These are phyloP conservation scores for Amphipyra berbera DNA, from an alignment of 2,888 invertebrate species.

Conservation along the genomic window DNA sequence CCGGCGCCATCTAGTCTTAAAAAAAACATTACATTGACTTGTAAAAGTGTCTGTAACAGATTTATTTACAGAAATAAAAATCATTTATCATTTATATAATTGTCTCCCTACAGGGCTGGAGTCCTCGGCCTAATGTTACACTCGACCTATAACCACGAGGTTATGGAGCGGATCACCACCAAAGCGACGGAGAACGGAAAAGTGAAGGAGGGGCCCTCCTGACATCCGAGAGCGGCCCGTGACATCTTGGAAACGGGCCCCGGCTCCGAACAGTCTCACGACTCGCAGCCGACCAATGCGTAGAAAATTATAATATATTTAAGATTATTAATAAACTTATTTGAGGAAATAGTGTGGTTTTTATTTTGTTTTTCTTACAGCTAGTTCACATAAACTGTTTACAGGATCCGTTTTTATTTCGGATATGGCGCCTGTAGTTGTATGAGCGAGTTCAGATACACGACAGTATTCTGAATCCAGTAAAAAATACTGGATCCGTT, in stretches of 20 bases:
- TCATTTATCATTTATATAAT: background rate
- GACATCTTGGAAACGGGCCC: conserved; percentile 14
- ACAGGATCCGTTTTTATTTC: too few species aligned
- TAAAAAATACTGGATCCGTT: too few species aligned
- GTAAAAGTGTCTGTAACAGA: too few species aligned
- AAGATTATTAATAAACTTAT: conserved; percentile 43
- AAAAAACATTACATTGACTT: too few species aligned
- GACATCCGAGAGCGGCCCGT: conserved; percentile 62
- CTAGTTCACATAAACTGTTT: too few species aligned
- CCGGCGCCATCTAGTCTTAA: too few species aligned
- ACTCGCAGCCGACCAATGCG: conserved; percentile 18
- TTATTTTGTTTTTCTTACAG: background rate
- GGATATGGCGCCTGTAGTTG: too few species aligned
- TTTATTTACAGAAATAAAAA: too few species aligned
- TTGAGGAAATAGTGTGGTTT: conserved; percentile 7
- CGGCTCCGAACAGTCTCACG: conserved; percentile 27
- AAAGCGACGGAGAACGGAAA: conserved; percentile 83
- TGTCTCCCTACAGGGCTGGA: conserved; percentile 92
- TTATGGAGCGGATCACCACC: conserved; percentile 92
- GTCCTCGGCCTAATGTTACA: conserved; percentile 98
- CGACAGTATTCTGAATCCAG: too few species aligned
- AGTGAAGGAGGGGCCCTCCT: conserved; percentile 78
- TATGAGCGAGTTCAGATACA: too few species aligned
- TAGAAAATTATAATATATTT: conserved; percentile 38
- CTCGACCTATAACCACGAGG: conserved; percentile 98